Base-by-base conservation (phyloP, 2,797 vertebrate genomes). In the Enteromius paludinosus region DNA sequence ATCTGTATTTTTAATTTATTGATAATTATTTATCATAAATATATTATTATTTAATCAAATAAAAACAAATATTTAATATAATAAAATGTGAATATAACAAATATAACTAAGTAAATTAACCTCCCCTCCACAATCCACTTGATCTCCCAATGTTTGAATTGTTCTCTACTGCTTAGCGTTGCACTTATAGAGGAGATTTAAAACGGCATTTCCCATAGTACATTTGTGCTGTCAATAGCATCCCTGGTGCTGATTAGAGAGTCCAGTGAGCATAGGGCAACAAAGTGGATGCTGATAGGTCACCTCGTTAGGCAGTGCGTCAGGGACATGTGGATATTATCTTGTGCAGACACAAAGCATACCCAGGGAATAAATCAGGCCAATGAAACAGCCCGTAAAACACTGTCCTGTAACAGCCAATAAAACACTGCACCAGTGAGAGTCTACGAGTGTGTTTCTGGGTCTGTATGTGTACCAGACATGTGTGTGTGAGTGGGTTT, bases 351-450 rank as follows among this genome's bases (percentile, higher is more conserved):
- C 92, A 94, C 88, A 90, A 90, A 91, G 93, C 93, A 93, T 84
- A 87, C 82, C 83, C 68, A 8, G 75, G 17, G 78, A 84, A 85
- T 95, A 94, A 95, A 95, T 94, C 94, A 94, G 92, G 89, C 92
- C 92, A 93, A 91, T 93, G 91, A 93, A 94, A 94, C 93, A 93
- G 94, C 93, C 92, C 92, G 92, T 95, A 94, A 95, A 94, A 94
- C 89, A 89, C 92, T 92, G 92, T 92, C 91, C 91, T 93, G 91
- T 92, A 93, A 93, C 90, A 88, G 90, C 87, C 91, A 90, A 91
- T 94, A 93, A 93, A 92, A 92, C 89, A 90, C 86, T 89, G 89
- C 82, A 90, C 90, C 90, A 92, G 93, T 47, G 45, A 75, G 68
- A 66, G 59, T 81, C 28, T 73, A 56, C 25, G 64, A 71, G 59